Percentiles rank a stretch among this genome's conserved stretches.
Conservation (phyloP, 2,888 invertebrate species). For the Charanyca ferruginea region DNA sequence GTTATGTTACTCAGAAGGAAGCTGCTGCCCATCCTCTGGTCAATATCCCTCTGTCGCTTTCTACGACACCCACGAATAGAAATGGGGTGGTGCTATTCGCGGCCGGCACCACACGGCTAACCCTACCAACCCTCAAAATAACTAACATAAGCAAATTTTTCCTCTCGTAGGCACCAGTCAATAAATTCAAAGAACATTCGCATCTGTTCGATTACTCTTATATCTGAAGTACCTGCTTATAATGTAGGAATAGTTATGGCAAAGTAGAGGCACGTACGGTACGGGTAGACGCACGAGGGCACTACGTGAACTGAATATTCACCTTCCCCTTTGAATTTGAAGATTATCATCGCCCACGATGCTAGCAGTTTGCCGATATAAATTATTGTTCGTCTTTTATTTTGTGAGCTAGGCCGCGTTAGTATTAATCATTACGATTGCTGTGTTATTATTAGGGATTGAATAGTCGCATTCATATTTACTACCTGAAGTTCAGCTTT, state of each 20-base stretch:
- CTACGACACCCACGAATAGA: no score
- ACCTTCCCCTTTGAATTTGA: slow-evolving; percentile 69
- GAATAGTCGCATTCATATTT: no score
- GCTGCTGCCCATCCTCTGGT: no score
- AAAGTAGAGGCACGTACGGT: slow-evolving; percentile 68
- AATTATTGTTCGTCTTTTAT: slow-evolving; percentile 56
- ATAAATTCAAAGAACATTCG: slow-evolving; percentile 48
- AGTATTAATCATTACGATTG: no score
- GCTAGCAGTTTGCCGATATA: slow-evolving; percentile 56
- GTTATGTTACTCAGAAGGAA: no score
- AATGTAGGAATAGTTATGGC: slow-evolving; percentile 67
- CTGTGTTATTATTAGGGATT: no score
- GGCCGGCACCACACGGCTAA: no score
- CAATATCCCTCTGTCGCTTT: no score
- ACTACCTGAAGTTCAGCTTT: no score
- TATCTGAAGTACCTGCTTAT: slow-evolving; percentile 60
- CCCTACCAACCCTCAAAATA: slow-evolving; percentile 19
- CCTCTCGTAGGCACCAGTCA: slow-evolving; percentile 15
- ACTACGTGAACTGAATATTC: slow-evolving; percentile 69
- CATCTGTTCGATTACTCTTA: slow-evolving; percentile 56
- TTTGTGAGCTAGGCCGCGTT: slow-evolving; percentile 17
- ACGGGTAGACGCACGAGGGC: slow-evolving; percentile 67
- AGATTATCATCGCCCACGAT: slow-evolving; percentile 67
- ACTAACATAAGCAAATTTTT: slow-evolving; percentile 6
- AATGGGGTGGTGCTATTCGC: no score